Conservation (phyloP, 2,113 vertebrate genomes). For the Cyprinus carpio region DNA sequence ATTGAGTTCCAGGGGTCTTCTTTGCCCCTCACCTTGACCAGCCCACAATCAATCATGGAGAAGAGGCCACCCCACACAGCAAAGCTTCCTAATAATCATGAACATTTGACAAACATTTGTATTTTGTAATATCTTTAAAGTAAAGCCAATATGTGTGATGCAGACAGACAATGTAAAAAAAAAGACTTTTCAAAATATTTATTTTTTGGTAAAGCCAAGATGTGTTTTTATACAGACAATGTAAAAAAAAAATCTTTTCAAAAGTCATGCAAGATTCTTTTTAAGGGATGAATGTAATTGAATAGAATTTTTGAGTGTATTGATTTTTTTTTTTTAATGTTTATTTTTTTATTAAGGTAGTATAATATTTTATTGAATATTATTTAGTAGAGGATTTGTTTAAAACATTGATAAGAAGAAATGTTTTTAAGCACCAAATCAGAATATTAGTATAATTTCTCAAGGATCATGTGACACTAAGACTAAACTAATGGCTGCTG, state of each 20-base stretch:
- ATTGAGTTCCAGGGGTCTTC: slow-evolving; percentile 99
- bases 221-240: too few relatives aligned
- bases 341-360: too few relatives aligned
- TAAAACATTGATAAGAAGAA: too few relatives aligned
- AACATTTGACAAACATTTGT: not conserved
- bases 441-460: not conserved
- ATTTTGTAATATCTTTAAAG: not conserved
- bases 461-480: not conserved
- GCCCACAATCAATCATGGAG: slow-evolving; percentile 94
- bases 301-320: too few relatives aligned
- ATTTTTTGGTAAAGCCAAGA: too few relatives aligned
- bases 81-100: slow-evolving; percentile 83
- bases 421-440: not conserved
- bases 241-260: too few relatives aligned
- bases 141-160: not conserved
- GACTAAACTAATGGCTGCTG: not conserved
- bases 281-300: too few relatives aligned
- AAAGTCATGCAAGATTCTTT: too few relatives aligned
- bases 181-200: too few relatives aligned
- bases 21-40: slow-evolving; percentile 92
- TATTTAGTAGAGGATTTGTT: too few relatives aligned
- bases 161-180: not conserved
- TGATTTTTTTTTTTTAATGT: too few relatives aligned
- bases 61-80: slow-evolving; percentile 97
- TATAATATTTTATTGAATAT: too few relatives aligned